Evolutionary conservation across 2,888 invertebrate species (phyloP), one percentile per base, ranked within the genome.

Genomic region (Coecobrya sp.): DNA sequence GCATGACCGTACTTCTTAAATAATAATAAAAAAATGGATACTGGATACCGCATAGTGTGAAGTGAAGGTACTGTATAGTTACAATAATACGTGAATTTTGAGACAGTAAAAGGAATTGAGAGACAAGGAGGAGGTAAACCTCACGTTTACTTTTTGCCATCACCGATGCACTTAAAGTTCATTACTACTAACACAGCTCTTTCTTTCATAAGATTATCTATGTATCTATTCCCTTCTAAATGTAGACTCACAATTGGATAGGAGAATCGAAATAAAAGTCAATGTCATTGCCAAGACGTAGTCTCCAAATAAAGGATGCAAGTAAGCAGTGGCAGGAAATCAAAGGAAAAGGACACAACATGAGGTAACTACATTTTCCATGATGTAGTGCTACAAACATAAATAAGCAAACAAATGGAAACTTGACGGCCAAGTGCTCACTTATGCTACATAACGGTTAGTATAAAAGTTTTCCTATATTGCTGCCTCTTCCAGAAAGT

Each of bases 221-320:
- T 62, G 13, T 59, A 19, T 52, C 7, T 42, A 42, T 42, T 42
- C 10, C 42, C 4, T 42, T n/a, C n/a, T n/a, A 10, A 42, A 10
- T 42, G 42, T 42, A 42, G 42, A 42, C 42, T 42, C 42, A 10
- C 42, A 42, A 65, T 5, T 8, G 27, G 68, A 11, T 68, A 30
- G 27, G 55, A 55, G 55, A 30, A 89, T 22, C 25, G 36, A 62
- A 65, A 73, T 27, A 73, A 85, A 90, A 90, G 76, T 91, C 91
- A 91, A 91, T 91, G 91, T 91, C 91, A 86, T 91, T 91, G 86
- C 91, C 91, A 91, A 91, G n/a, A 55, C 4, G 30, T 19, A 85
- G 85, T 85, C 30, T 86, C 68, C 27, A 86, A 86, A 79, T 65
- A 85, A 68, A 68, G 85, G 85, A 82, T 82, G 36, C 59, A 59